phyloP scores from a whole-genome alignment of 2,797 vertebrate genomes.

The Anguilla megastoma region DNA sequence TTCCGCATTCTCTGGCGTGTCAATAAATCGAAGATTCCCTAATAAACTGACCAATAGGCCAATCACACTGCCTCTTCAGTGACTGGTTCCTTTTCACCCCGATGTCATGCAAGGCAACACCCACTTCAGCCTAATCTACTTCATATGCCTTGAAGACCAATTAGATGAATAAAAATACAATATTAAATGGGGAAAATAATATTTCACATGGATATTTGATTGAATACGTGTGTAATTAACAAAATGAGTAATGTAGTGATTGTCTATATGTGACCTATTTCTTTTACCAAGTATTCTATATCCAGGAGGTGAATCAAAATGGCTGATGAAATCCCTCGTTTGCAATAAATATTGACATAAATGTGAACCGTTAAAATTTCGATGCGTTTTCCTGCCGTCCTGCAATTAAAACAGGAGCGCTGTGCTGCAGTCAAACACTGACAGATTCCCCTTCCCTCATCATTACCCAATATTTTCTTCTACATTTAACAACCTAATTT shows the following conservation, averaged over 20 bases:
- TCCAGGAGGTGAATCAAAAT: background rate
- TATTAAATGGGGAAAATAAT: background rate
- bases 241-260: background rate
- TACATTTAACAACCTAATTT: background rate
- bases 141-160: background rate
- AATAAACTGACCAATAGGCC: conserved; percentile 29
- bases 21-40: conserved; percentile 37
- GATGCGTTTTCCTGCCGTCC: background rate
- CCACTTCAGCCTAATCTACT: background rate
- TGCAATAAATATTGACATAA: background rate
- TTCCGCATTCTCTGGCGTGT: conserved; percentile 25
- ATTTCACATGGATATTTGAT: background rate
- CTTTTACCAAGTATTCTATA: background rate
- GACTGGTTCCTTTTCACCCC: background rate
- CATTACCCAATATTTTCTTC: background rate
- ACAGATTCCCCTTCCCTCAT: background rate
- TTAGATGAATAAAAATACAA: background rate
- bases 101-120: background rate
- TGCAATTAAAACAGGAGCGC: background rate
- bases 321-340: background rate
- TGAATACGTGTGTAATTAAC: background rate
- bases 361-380: background rate
- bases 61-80: background rate
- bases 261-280: background rate
- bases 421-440: background rate